phyloP scores from a whole-genome alignment of 2,888 invertebrate genomes.

The Athalia circularis region DNA sequence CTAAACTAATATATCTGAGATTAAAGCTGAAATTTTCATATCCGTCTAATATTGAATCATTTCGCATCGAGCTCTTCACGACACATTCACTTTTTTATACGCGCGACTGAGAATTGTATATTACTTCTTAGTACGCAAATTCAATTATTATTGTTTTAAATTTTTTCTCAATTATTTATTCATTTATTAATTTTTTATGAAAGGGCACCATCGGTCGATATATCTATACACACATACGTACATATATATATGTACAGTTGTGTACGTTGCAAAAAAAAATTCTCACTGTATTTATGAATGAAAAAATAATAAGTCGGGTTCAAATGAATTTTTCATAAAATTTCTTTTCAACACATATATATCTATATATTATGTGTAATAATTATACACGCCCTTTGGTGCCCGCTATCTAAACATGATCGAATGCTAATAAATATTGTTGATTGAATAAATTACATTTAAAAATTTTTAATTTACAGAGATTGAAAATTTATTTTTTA shows the following conservation, averaged over 20 bases:
- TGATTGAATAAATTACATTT: conserved; percentile 49
- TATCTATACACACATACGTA: neutral
- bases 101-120: neutral
- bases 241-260: no score
- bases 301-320: neutral
- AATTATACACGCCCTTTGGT: conserved; percentile 44
- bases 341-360: neutral
- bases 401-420: conserved; percentile 47
- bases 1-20: conserved; percentile 28
- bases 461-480: conserved; percentile 50
- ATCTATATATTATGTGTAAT: neutral
- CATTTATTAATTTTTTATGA: neutral
- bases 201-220: conserved; percentile 40
- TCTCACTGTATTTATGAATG: neutral
- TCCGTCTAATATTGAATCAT: conserved; percentile 15
- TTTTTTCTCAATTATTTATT: conserved; percentile 45
- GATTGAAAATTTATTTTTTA: conserved; percentile 41
- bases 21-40: conserved; percentile 49
- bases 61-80: conserved; percentile 48
- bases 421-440: conserved; percentile 44
- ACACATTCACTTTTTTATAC: no score
- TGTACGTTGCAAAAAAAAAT: no score
- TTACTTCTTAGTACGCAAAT: conserved; percentile 46
- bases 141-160: conserved; percentile 32
- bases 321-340: neutral